Base-by-base conservation (phyloP, 2,797 vertebrate genomes). In the Octomys mimax region DNA sequence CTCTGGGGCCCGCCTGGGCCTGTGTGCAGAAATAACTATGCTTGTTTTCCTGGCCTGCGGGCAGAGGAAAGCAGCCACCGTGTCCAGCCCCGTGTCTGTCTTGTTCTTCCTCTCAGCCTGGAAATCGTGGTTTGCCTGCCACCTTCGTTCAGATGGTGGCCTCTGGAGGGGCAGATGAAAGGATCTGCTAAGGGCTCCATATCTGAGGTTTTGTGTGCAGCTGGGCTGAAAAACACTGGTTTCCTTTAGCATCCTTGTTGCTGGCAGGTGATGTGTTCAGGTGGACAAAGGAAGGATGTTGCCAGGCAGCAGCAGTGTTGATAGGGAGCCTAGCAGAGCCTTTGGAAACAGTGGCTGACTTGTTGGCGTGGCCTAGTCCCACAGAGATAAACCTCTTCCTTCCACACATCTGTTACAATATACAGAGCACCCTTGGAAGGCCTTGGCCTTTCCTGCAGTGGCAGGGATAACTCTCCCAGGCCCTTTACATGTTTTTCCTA, bases 291-390 rank as follows among this genome's bases (percentile, higher is more conserved):
- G 79, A 16, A 42, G 68, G 19, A 5, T 54, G 11, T 66, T 79
- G 71, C 62, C 57, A 87, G 83, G 19, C 39, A 88, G 94, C 19
- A 22, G 75, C 62, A 33, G 1, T n/a, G 19, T 68, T 0, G 2
- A 2, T 0, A 0, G 21, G 54, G 24, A n/a, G 21, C 68, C 39
- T 6, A 21, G 18, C 0, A 0, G 62, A 77, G 19, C 36, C 57
- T 75, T 42, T 21, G 84, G 87, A n/a, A 57, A 24, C 0, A 31
- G 39, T 33, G 3, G 21, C 66, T 61, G 49, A 61, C 49, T 82
- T 81, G 66, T 87, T 22, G 26, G 14, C 1, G 3, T 82, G 46
- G 39, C 77, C 31, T 24, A 13, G 61, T 59, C 57, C 52, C 1
- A 0, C 13, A 5, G 83, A 79, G 66, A 42, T 13, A 33, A 62